Conservation (phyloP, 2,113 vertebrate species). For the Scomber japonicus region DNA sequence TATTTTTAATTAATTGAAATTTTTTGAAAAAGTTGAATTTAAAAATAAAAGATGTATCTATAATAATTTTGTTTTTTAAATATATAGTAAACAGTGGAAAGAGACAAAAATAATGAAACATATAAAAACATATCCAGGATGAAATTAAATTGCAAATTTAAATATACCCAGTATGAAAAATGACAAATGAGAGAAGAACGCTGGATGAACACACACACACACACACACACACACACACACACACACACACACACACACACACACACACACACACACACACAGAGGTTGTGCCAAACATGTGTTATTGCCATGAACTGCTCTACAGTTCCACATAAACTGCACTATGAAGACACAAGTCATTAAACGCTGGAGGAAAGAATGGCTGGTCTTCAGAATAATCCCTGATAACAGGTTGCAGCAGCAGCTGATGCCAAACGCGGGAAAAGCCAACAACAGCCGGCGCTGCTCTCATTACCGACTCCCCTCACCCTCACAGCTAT, state of each 20-base stretch:
- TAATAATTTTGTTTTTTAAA: no score
- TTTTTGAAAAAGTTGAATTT: no score
- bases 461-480: slow-evolving; percentile 54
- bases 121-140: not conserved
- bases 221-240: no score
- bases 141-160: not conserved
- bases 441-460: slow-evolving; percentile 67
- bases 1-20: no score
- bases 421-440: slow-evolving; percentile 57
- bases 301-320: not conserved
- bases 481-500: slow-evolving; percentile 38
- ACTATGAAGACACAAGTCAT: not conserved
- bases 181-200: not conserved
- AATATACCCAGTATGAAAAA: not conserved
- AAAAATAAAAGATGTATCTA: no score
- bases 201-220: not conserved
- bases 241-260: no score
- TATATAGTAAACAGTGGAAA: not conserved
- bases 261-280: not conserved
- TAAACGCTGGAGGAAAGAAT: slow-evolving; percentile 8
- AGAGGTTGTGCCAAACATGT: not conserved
- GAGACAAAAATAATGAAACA: not conserved
- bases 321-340: not conserved
- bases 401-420: slow-evolving; percentile 49
- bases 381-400: slow-evolving; percentile 42